Evolutionary conservation across 2,113 vertebrate genomes (phyloP), one percentile per base, ranked within the genome.

Genomic region (Cygnus atratus): DNA sequence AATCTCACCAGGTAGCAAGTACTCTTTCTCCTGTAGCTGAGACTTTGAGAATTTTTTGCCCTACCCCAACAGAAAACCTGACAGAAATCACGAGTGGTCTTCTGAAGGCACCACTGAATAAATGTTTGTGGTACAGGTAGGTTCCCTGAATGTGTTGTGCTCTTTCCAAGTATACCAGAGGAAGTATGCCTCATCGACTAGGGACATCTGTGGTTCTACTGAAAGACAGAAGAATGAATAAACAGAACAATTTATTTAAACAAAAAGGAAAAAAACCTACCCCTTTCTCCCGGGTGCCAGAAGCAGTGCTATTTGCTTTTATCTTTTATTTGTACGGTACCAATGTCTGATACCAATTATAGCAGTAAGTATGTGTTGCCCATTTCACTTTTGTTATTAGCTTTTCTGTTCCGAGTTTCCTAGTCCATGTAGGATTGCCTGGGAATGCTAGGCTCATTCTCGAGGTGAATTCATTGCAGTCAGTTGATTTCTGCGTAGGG

Each of bases 201-300:
- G 29, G 84, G 41, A 92, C 71, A 39, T 87, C 54, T 37, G 37
- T n/a, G 29, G 24, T 50, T 91, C 84, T 80, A 31, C 13, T 68
- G 74, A 93, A 88, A 92, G 82, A 65, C 81, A 78, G 73, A 87
- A 89, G 59, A 90, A 80, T 57, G 67, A 74, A 68, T 74, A 90
- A 96, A 90, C 37, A 90, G 66, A 83, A 29, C 0, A 3, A 26
- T 82, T 86, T 73, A 15, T 83, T 86, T 84, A 80, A 95, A 86
- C 39, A 92, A 90, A 66, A 35, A 66, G 37, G 73, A 48, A 52
- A 5, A 2, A 4, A 13, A 21, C 3, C 5, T 13, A 13, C 25
- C 26, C 74, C 10, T 46, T 43, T 11, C 41, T n/a, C 54, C 71
- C 67, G 55, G 63, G n/a, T 74, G 48, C 52, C 43, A 93, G 61